Percentiles rank a stretch among this genome's conserved stretches.
Conservation (phyloP, 2,888 invertebrate species). For the Pomacea canaliculata region DNA sequence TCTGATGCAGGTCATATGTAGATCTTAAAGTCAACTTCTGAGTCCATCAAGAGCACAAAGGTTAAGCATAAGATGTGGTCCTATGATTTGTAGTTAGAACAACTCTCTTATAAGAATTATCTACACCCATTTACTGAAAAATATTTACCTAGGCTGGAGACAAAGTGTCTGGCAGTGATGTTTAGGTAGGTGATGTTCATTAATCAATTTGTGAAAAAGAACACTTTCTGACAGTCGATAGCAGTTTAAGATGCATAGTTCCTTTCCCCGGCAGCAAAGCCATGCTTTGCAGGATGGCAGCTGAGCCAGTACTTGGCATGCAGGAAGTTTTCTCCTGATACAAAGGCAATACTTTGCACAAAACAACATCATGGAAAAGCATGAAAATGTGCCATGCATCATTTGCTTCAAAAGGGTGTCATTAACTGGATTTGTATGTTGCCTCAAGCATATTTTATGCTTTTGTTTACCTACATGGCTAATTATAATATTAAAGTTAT, state of each 20-base stretch:
- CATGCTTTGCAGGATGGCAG: constrained; percentile 56
- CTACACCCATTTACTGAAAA: background rate
- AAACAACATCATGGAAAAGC: background rate
- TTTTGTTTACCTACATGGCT: no score
- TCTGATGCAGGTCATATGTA: no score
- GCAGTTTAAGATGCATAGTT: constrained; percentile 53
- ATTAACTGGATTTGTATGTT: background rate
- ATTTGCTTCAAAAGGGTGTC: background rate
- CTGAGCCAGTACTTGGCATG: constrained; percentile 39
- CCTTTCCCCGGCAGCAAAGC: constrained; percentile 53
- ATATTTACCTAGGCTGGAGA: constrained; percentile 46
- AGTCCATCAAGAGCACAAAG: background rate
- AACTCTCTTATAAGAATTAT: no score
- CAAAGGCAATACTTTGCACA: background rate
- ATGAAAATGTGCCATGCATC: background rate
- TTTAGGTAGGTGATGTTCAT: constrained; percentile 46
- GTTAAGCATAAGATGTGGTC: background rate
- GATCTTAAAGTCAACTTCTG: no score
- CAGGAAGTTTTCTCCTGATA: background rate
- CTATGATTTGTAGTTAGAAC: no score
- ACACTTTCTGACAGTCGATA: constrained; percentile 58
- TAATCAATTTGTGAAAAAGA: constrained; percentile 52
- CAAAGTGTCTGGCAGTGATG: constrained; percentile 45
- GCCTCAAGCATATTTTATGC: no score
- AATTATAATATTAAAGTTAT: no score